These are phyloP conservation scores for Aphidoletes aphidimyza DNA, from an alignment of 2,888 invertebrate genomes.

Conservation along the genomic window DNA sequence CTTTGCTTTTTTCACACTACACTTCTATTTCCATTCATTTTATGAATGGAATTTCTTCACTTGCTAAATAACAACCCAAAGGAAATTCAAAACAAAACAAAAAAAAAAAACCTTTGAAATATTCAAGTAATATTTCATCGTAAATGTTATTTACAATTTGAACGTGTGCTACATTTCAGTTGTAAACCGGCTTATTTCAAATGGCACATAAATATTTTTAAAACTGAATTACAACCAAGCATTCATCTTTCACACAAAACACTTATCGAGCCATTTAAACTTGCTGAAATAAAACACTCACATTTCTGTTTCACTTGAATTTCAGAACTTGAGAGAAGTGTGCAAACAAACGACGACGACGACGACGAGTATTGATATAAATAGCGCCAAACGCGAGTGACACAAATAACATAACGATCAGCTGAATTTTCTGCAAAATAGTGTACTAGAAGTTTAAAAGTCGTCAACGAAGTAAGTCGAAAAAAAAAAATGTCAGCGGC, in stretches of 20 bases:
- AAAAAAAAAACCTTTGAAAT: too few species aligned
- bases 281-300: background rate
- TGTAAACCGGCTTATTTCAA: background rate
- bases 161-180: background rate
- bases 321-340: background rate
- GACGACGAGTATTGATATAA: background rate
- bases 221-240: background rate
- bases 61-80: too few species aligned
- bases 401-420: constrained; percentile 5
- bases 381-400: background rate
- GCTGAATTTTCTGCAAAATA: background rate
- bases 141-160: background rate
- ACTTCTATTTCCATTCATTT: background rate
- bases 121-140: background rate
- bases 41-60: too few species aligned
- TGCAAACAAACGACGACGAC: too few species aligned
- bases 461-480: background rate
- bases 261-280: background rate
- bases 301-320: background rate
- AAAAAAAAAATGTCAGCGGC: constrained; percentile 50
- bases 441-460: too few species aligned
- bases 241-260: background rate
- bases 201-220: background rate
- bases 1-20: background rate
- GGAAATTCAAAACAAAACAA: too few species aligned